These are phyloP conservation scores for Heliopora coerulea DNA, from an alignment of 92 coral and sea anemone genomes.

Conservation along the genomic window DNA sequence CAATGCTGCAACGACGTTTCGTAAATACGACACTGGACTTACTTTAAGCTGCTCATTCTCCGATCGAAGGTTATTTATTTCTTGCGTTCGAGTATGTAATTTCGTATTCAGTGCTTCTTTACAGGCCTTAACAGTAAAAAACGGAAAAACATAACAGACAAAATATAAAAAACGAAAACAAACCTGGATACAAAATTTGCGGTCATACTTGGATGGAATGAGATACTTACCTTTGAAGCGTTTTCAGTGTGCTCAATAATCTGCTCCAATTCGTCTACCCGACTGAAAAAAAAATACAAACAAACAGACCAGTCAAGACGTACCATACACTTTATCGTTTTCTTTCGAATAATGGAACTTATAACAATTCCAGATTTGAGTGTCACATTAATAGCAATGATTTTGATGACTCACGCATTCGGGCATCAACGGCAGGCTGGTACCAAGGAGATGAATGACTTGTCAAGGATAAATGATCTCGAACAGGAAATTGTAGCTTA, in stretches of 20 bases:
- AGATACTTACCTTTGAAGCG: slow-evolving; percentile 90
- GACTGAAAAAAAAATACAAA: slow-evolving; percentile 60
- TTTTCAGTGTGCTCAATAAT: slow-evolving; percentile 77
- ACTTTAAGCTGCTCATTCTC: slow-evolving; percentile 92
- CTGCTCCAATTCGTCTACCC: slow-evolving; percentile 80
- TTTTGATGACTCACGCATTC: no score
- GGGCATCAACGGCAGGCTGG: no score
- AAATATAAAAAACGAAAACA: not conserved
- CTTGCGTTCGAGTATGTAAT: slow-evolving; percentile 89
- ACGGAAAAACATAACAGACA: not conserved
- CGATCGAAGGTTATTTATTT: slow-evolving; percentile 74
- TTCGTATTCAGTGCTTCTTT: slow-evolving; percentile 76
- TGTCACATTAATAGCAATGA: no score
- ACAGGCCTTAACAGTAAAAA: slow-evolving; percentile 58
- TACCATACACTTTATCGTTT: no score
- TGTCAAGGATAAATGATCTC: no score
- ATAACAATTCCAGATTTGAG: no score
- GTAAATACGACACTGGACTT: not conserved
- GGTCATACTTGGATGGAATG: no score
- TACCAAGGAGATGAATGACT: no score
- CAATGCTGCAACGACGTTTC: no score
- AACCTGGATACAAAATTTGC: no score
- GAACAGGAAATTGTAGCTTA: no score
- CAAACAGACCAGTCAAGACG: not conserved
- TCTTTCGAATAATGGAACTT: no score